Conservation (phyloP, 2,797 vertebrate species). For the Muscicapa comitata region DNA sequence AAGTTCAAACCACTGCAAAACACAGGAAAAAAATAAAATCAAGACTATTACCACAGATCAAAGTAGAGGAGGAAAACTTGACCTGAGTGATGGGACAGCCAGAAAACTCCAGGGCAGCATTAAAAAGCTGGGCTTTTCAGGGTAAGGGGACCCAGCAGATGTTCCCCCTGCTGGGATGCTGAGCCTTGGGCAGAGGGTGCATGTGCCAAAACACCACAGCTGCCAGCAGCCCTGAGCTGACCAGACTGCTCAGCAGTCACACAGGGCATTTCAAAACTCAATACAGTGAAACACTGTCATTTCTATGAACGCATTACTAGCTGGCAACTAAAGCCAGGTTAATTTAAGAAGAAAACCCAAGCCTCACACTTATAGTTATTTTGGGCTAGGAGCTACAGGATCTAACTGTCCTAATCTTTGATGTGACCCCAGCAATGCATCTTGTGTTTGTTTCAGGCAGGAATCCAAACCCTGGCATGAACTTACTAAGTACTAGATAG, state of each 20-base stretch:
- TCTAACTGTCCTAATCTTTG: background rate
- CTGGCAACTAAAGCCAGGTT: background rate
- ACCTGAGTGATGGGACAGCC: background rate
- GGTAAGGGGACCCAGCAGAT: background rate
- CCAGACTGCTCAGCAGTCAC: background rate
- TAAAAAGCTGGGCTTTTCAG: background rate
- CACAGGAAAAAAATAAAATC: background rate
- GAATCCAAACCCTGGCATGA: background rate
- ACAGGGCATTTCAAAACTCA: background rate
- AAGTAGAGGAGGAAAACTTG: background rate
- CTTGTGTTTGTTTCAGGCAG: background rate
- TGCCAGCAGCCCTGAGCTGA: background rate
- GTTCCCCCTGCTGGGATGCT: background rate
- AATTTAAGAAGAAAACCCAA: background rate
- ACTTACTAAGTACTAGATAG: background rate
- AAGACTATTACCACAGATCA: background rate
- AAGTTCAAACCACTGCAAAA: slow-evolving; percentile 94
- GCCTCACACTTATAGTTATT: background rate
- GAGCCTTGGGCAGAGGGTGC: background rate
- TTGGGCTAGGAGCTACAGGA: background rate
- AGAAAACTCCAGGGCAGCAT: background rate
- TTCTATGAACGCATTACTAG: background rate
- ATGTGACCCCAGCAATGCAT: background rate
- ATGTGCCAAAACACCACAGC: background rate
- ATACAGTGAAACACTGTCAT: background rate